Evolutionary conservation across 2,797 vertebrate genomes (phyloP).

Genomic region (Geotrypetes seraphini): DNA sequence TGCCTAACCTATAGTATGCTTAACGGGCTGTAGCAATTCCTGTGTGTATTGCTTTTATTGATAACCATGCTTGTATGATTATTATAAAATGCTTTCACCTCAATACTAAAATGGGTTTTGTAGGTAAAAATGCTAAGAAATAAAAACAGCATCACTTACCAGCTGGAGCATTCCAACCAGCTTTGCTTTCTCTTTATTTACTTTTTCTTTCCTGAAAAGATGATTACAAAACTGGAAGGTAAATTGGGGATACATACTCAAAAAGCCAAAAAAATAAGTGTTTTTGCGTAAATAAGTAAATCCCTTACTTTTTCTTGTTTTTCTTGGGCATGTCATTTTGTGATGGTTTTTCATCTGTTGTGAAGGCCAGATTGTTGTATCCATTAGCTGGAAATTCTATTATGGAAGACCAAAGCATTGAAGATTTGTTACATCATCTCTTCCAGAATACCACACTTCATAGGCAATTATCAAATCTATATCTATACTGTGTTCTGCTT

Average conservation of each 20-base stretch:
- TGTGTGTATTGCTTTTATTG: too few relatives aligned
- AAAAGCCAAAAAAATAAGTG: rapidly evolving
- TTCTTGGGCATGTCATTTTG: constrained; percentile 11
- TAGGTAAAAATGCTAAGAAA: neutral
- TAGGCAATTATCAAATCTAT: too few relatives aligned
- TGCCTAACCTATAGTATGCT: too few relatives aligned
- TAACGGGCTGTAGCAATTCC: too few relatives aligned
- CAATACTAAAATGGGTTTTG: too few relatives aligned
- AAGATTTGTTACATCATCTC: too few relatives aligned
- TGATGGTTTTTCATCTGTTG: constrained; percentile 24
- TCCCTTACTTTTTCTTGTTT: constrained; percentile 15
- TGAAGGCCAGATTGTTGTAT: constrained; percentile 27
- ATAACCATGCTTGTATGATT: too few relatives aligned
- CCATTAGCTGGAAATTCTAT: constrained; percentile 17
- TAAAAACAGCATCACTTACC: constrained; percentile 40
- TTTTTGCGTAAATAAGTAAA: neutral
- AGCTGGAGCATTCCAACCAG: constrained; percentile 47
- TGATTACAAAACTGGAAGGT: neutral
- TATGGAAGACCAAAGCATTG: too few relatives aligned
- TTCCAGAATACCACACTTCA: too few relatives aligned
- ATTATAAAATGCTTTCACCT: too few relatives aligned
- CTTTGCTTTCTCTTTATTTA: constrained; percentile 23
- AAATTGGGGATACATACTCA: neutral
- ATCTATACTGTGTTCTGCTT: too few relatives aligned
- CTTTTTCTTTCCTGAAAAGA: constrained; percentile 28